Percentiles rank a stretch among this genome's conserved stretches.
Evolutionary conservation across 2,797 vertebrate species (phyloP).

Genomic region (Aselliscus stoliczkanus): DNA sequence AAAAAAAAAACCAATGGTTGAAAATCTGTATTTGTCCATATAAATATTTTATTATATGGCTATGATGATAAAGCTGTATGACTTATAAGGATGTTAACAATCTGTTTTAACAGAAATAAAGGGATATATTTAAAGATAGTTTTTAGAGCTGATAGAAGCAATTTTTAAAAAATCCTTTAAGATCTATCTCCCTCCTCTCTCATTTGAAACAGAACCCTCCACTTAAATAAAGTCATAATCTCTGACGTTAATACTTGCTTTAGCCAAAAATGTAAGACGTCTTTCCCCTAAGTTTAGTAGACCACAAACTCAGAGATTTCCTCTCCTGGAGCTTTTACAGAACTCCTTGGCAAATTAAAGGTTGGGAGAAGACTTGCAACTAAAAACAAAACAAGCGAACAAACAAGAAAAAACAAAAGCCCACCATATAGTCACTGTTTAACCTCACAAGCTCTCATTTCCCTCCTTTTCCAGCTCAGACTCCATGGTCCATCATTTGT

Average conservation of each 20-base stretch:
- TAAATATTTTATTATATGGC: conserved; percentile 3
- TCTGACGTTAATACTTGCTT: neutral
- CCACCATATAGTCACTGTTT: neutral
- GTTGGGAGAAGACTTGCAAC: neutral
- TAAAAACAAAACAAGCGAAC: neutral
- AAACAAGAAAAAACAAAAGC: neutral
- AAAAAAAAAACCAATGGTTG: conserved; percentile 51
- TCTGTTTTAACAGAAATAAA: conserved; percentile 45
- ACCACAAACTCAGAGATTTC: conserved; percentile 5
- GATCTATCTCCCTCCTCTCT: neutral
- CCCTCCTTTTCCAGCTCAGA: neutral
- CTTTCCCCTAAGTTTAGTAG: neutral
- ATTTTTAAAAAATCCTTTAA: neutral
- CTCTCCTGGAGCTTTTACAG: neutral
- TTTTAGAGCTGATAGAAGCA: conserved; percentile 15
- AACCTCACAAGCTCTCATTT: neutral
- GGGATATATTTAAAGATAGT: neutral
- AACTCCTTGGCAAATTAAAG: conserved; percentile 2
- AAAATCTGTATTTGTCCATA: conserved; percentile 49
- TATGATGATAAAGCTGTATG: conserved; percentile 2
- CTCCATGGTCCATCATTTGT: neutral
- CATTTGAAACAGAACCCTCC: conserved; percentile 3
- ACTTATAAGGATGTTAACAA: conserved; percentile 23
- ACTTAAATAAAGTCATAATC: conserved; percentile 25
- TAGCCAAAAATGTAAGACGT: neutral